Base-by-base conservation (phyloP, 37 sponge, comb jelly and placozoan species). In the Petrosia ficiformis region DNA sequence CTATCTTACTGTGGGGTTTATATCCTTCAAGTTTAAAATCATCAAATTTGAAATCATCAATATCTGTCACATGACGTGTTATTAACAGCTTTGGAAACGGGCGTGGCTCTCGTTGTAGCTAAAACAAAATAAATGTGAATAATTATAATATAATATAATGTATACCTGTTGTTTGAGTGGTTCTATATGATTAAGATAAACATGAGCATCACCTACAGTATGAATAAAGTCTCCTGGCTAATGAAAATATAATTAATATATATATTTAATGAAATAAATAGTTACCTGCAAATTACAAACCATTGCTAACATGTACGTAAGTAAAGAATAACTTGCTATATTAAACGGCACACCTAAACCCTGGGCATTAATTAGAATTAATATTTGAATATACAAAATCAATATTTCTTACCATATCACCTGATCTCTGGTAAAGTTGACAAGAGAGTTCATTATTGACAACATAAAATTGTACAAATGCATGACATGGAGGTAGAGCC, bases 261-360 rank as follows among this genome's bases (percentile, higher is more conserved):
- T n/a, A 73, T 25, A 77, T 48, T 48, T 48, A 19, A 19, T 19
- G 8, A 8, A 48, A 19, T 48, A 19, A 8, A 48, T 28, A 29
- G 40, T 42, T 72, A 86, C 87, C 90, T 86, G 89, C 65, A 89
- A 80, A 39, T 89, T 64, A 66, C 96, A 95, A 44, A 95, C 78
- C 67, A 95, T 93, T 37, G 99, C 99, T 58, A 98, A 89, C 99
- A 98, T 98, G 82, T 95, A 90, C 14, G 99, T 95, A 29, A 95
- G 89, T 14, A 95, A 79, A 42, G 99, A 79, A 63, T 95, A 95
- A 81, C 93, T 93, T 31, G 99, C 99, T 63, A 98, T 95, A 72
- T 98, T 98, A 90, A 98, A 98, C 0, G 99, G 99, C 3, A 98
- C 95, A 43, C 99, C 99, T 26, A 98, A 75, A 59, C 99, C 99